Evolutionary conservation across 1,140 invertebrate genomes (phyloP), one percentile per base, ranked within the genome.

Genomic region (Chrysoperla carnea): DNA sequence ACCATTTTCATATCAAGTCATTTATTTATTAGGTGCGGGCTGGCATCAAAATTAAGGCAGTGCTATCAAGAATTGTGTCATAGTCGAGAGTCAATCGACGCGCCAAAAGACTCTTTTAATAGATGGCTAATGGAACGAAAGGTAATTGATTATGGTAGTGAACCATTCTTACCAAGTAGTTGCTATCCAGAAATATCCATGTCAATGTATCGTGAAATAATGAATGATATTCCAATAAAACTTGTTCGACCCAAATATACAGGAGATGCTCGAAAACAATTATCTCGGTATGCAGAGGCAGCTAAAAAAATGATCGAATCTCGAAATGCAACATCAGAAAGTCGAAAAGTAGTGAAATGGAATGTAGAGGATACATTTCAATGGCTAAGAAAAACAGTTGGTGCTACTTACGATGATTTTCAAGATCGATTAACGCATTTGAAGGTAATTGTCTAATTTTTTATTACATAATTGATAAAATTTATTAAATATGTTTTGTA

Each of bases 191-290:
- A 95, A 63, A 81, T 96, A 47, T 94, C 91, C 1, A 74, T 81
- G 57, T 86, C 86, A 5, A 93, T 97, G 90, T 94, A 92, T 61
- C 77, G 86, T 42, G 93, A 96, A 68, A 94, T 98, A 27, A 95
- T 98, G 89, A 91, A 94, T 61, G 92, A 97, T 60, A 93, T 98
- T 52, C 93, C 93, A 0, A 89, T 98, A 28, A 95, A 94, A 66
- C 72, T 97, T 36, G 76, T 89, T 6, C 80, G 88, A 59, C 90
- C 92, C 8, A 95, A 94, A 61, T 95, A 89, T 57, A 91, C 88
- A 6, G 87, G 84, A 6, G 92, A 98, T 66, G 91, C 92, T 1
- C 69, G 91, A n/a, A 95, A 95, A 61, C 92, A 96, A 57, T 63
- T 98, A 1, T 90, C 87, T 6, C 76, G 85, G 35, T 97, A 95